Evolutionary conservation across 2,113 vertebrate species (phyloP), one percentile per base, ranked within the genome.

Genomic region (Brevimyrus niger): DNA sequence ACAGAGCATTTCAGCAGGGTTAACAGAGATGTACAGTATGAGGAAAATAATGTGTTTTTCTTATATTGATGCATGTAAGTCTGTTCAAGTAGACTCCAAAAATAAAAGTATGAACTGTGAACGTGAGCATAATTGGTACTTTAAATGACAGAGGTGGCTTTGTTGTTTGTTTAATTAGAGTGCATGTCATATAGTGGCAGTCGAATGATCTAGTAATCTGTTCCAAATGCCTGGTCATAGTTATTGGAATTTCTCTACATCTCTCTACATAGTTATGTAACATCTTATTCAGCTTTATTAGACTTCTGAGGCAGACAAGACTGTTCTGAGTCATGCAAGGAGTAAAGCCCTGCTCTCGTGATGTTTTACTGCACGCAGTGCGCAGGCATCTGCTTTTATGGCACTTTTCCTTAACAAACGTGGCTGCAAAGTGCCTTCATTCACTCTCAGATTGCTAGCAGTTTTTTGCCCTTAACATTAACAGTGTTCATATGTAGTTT

Each of bases 321-420:
- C 50, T 85, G 89, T 89, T 31, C 65, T 23, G 50, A 83, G 91
- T 91, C 90, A 91, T 90, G 8, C 86, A 15, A 46, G 90, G 88
- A 91, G 85, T 94, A 94, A 94, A 91, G 86, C 61, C 58, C 69
- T 90, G 90, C 94, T 93, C 93, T 94, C 92, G 92, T 82, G 86
- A 91, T 88, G 92, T 91, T 94, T 94, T 94, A 94, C 69, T 87
- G 91, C 51, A 46, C 89, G 61, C 89, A 85, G 89, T 58, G 92
- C 17, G 80, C 92, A 94, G 93, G 90, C 92, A 91, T 90, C 92
- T 88, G 73, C 91, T 91, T 93, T 93, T 89, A 94, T 95, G 65
- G 92, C 91, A 89, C 89, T 87, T 87, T 92, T 92, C 93, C 93
- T 89, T 23, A 35, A 38, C 38, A 76, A 42, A 42, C 17, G 35